A percentile compares a stretch with the other conserved stretches of the same genome.
These are phyloP conservation scores for Oreochromis tanganicae DNA, from an alignment of 2,113 vertebrate genomes.

Conservation along the genomic window DNA sequence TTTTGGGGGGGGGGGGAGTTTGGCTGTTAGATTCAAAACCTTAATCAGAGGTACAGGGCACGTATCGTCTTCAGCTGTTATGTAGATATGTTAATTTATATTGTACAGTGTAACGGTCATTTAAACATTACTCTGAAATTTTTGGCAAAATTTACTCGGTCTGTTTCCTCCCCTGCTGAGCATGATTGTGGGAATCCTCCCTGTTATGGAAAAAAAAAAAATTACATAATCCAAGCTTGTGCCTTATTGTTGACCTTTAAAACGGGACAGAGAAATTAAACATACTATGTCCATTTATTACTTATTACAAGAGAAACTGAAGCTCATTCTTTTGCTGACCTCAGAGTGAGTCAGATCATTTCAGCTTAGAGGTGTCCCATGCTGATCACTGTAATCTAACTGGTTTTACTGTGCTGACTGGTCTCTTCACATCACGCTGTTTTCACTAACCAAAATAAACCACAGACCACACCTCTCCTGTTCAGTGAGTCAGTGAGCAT, in stretches of 20 bases:
- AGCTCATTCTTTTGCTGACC: background rate
- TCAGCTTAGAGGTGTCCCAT: background rate
- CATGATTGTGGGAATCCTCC: background rate
- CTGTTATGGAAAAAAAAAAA: background rate
- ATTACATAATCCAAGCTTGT: background rate
- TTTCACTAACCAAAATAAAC: background rate
- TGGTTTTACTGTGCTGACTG: constrained; percentile 31
- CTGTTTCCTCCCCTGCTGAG: background rate
- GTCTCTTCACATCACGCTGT: background rate
- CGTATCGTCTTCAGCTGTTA: background rate
- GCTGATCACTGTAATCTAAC: constrained; percentile 8
- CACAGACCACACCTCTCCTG: constrained; percentile 23
- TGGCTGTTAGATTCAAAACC: background rate
- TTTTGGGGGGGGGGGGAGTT: background rate
- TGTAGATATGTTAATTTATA: background rate
- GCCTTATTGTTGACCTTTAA: background rate
- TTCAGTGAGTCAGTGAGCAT: constrained; percentile 14
- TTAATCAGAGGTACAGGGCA: background rate
- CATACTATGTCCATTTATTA: background rate
- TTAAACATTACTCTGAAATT: background rate
- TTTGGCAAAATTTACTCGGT: accelerated
- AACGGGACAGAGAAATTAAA: background rate
- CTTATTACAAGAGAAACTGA: background rate
- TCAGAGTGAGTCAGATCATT: background rate
- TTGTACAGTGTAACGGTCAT: background rate